Base-by-base conservation (phyloP, 2,888 invertebrate genomes). In the Drosophila neotestacea region DNA sequence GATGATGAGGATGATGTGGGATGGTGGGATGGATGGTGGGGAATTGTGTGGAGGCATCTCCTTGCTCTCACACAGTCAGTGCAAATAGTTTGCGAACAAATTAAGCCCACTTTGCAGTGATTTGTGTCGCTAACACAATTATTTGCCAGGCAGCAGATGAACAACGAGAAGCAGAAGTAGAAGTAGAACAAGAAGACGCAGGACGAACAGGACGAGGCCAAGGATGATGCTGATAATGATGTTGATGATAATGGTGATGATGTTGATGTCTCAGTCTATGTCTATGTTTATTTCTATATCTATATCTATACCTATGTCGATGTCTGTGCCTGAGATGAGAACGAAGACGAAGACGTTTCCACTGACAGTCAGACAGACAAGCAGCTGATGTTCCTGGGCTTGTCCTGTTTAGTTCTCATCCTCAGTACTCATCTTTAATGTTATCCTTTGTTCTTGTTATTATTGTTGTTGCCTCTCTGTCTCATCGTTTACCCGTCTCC, bases 71-170 rank as follows among this genome's bases (percentile, higher is more conserved):
- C 11, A 63, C 52, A 73, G 42, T 66, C 50, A 48, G 48, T 54
- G 65, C 68, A 76, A 71, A 68, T 73, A 78, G 66, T 64, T 78
- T 66, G 63, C 65, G 67, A 77, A 77, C 73, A 84, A 77, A 73
- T 77, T 75, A 87, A 81, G 82, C 68, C 79, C 64, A 68, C 79
- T 76, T 70, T 72, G 75, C 72, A 68, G 73, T 82, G 88, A 82
- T 85, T 85, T 87, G 67, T 85, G 83, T 70, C 70, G 79, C 67
- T 82, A 82, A 82, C 82, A 76, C 80, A 82, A 87, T 82, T 82
- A 82, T 85, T 73, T 76, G 80, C 52, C 70, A 48, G 48, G 54
- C 41, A 55, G 69, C 39, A 27, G 56, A 48, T 55, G 47, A 34
- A 39, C 36, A 39, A 39, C 51, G 13, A n/a, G 42, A 27, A 1